Evolutionary conservation across 2,113 vertebrate genomes (phyloP), one percentile per base, ranked within the genome.

Genomic region (Manacus vitellinus): DNA sequence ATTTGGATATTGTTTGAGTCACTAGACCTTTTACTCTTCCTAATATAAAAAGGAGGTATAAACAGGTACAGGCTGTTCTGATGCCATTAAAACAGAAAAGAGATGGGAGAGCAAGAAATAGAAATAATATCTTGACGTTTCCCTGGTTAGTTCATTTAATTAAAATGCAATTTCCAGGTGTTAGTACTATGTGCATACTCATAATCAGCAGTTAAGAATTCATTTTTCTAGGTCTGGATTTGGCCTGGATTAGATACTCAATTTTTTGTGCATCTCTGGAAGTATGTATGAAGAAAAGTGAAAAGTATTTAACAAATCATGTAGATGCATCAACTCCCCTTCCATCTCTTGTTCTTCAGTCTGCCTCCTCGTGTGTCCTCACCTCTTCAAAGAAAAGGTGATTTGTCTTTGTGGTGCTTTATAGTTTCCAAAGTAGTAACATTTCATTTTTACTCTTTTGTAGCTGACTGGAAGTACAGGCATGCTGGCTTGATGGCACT

Each of bases 381-480:
- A 13, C 20, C 44, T 33, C 13, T 37, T 37, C 44, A 58, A 78
- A 58, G 31, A 41, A 62, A 80, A 59, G 15, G 14, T 70, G 54
- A 61, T 84, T 70, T 8, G 8, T 86, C 23, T 73, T n/a, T 72
- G 27, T 81, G 10, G 7, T 75, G 46, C 49, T 59, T 68, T 54
- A 13, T 77, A 30, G 12, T 68, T 93, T 65, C 52, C 30, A 59
- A 77, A 89, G 35, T 75, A 77, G 10, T 94, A 75, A 84, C 10
- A 6, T 14, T 67, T 75, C 25, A n/a, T 89, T 96, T 70, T 91
- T 37, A 63, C 84, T 84, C 46, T 41, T 67, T 25, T 43, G 10
- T 65, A 99, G 99, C 99, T 94, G 99, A 99, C 97, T 99, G 99
- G 99, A 99, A 99, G 81, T 99, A 99, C 85, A 98, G 99, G 25